phyloP scores from a whole-genome alignment of 2,888 invertebrate species.

The Baccha elongata region DNA sequence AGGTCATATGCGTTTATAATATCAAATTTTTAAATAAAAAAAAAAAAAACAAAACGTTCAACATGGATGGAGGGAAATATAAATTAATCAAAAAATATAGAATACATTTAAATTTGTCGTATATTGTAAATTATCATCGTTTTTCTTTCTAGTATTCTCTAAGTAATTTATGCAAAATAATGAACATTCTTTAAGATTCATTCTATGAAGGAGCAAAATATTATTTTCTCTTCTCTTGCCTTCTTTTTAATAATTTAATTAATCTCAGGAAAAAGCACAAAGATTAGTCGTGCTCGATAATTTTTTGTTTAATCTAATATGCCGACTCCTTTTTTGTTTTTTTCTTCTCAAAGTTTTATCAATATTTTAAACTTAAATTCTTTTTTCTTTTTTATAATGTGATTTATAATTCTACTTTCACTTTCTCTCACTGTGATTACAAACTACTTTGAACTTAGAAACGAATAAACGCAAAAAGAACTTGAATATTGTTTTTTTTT shows the following conservation, averaged over 20 bases:
- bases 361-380: constrained; percentile 30
- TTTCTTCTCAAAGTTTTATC: constrained; percentile 8
- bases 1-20: constrained; percentile 44
- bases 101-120: constrained; percentile 23
- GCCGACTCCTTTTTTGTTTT: constrained; percentile 29
- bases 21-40: constrained; percentile 50
- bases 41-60: constrained; percentile 61
- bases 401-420: constrained; percentile 26
- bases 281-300: constrained; percentile 31
- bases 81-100: constrained; percentile 40
- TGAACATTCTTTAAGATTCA: neutral
- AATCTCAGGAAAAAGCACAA: constrained; percentile 53
- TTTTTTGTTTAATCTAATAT: constrained; percentile 11
- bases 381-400: neutral
- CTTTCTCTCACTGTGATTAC: constrained; percentile 50
- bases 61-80: constrained; percentile 68
- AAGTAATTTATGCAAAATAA: neutral
- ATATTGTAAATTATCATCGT: neutral
- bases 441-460: constrained; percentile 72
- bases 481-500: constrained; percentile 60
- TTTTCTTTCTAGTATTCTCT: neutral
- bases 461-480: constrained; percentile 64
- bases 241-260: constrained; percentile 2
- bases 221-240: constrained; percentile 1
- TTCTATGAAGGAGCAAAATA: neutral